Evolutionary conservation across 2,113 vertebrate species (phyloP).

Genomic region (Procavia capensis): DNA sequence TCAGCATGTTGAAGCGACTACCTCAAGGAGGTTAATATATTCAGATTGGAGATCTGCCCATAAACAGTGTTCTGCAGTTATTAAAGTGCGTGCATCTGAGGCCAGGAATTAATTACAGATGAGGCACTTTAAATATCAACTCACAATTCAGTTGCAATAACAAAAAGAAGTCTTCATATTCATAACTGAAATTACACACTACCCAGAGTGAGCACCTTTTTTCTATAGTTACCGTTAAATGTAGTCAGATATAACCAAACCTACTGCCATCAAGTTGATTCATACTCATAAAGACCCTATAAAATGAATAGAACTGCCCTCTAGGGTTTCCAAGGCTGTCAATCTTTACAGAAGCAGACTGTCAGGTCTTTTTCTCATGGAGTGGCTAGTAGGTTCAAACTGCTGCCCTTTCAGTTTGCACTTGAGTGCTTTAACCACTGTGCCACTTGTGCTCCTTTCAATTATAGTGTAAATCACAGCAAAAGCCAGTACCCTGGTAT

Average conservation of each 20-base stretch:
- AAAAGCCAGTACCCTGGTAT: neutral
- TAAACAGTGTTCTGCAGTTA: neutral
- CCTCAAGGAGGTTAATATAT: neutral
- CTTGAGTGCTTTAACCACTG: too few relatives aligned
- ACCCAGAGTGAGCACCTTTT: neutral
- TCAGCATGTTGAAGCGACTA: neutral
- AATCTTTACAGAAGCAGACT: too few relatives aligned
- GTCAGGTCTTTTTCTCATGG: too few relatives aligned
- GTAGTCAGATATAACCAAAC: neutral
- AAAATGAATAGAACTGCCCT: too few relatives aligned
- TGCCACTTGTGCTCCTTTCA: neutral
- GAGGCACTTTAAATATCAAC: neutral
- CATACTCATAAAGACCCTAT: too few relatives aligned
- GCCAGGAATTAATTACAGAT: neutral
- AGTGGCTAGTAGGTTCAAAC: too few relatives aligned
- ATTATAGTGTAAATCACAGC: neutral
- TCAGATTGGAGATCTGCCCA: neutral
- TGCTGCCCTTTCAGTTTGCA: too few relatives aligned
- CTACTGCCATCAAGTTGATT: too few relatives aligned
- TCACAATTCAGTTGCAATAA: neutral
- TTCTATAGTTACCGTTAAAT: neutral
- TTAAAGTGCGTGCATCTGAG: neutral
- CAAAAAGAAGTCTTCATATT: neutral
- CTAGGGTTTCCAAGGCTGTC: too few relatives aligned
- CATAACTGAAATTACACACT: neutral